phyloP scores from a whole-genome alignment of 2,797 vertebrate genomes.

The Melanotaenia parkinsoni region DNA sequence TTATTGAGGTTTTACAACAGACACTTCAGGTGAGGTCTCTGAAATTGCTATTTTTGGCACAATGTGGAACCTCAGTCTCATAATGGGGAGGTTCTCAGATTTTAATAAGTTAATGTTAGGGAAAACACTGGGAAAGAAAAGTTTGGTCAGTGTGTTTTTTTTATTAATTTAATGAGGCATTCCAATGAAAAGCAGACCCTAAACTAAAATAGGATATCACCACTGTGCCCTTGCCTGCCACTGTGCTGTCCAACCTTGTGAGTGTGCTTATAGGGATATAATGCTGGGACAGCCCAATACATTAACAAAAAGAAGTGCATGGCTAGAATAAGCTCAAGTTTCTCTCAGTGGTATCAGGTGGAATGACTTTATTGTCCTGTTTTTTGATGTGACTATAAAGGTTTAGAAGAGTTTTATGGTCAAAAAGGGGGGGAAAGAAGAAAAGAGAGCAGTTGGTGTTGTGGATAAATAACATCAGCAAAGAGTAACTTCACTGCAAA shows the following conservation, averaged over 20 bases:
- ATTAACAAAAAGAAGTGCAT: not conserved
- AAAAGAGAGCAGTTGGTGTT: slow-evolving; percentile 6
- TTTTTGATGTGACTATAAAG: not conserved
- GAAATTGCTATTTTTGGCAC: too few relatives aligned
- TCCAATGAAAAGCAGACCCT: not conserved
- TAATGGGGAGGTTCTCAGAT: not conserved
- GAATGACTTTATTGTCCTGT: slow-evolving; percentile 8
- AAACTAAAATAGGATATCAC: not conserved
- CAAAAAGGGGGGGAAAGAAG: not conserved
- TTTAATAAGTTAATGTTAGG: not conserved
- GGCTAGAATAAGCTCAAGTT: not conserved
- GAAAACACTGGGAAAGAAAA: not conserved
- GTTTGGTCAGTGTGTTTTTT: not conserved
- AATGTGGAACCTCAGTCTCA: not conserved
- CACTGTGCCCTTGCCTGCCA: not conserved
- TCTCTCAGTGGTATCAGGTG: not conserved
- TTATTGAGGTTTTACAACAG: too few relatives aligned
- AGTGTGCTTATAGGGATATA: not conserved
- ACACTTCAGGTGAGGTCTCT: too few relatives aligned
- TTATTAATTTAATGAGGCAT: not conserved
- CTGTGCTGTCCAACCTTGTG: not conserved
- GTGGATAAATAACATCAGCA: slow-evolving; percentile 19
- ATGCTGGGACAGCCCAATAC: not conserved
- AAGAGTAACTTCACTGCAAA: slow-evolving; percentile 16
- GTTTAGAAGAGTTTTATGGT: slow-evolving; percentile 7